These are phyloP conservation scores for Amphiprion percula DNA, from an alignment of 2,113 vertebrate genomes.

Conservation along the genomic window DNA sequence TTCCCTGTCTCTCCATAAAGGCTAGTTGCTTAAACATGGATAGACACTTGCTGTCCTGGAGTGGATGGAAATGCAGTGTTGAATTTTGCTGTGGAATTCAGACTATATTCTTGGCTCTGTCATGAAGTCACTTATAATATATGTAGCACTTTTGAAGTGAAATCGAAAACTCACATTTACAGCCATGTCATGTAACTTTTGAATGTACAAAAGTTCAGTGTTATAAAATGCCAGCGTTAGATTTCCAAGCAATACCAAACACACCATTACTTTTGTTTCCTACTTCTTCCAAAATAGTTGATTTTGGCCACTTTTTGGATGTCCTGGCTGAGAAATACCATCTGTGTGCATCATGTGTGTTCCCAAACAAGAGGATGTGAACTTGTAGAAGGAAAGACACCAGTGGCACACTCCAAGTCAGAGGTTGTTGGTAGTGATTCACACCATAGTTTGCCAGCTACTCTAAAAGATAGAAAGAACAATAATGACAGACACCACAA, in stretches of 20 bases:
- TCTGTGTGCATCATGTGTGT: not conserved
- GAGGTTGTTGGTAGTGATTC: not conserved
- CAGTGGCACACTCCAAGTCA: not conserved
- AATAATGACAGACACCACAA: not conserved
- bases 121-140: not conserved
- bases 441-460: not conserved
- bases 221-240: not conserved
- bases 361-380: not conserved
- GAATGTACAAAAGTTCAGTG: not conserved
- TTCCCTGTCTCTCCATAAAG: slow-evolving; percentile 56
- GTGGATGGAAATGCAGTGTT: slow-evolving; percentile 47
- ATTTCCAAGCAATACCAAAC: not conserved
- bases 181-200: not conserved
- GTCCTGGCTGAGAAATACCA: not conserved
- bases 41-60: slow-evolving; percentile 60
- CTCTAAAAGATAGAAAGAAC: not conserved
- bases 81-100: slow-evolving; percentile 38
- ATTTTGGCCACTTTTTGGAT: not conserved
- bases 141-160: slow-evolving; percentile 1
- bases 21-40: slow-evolving; percentile 58
- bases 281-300: not conserved
- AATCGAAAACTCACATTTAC: not conserved
- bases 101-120: slow-evolving; percentile 22
- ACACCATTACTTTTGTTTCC: not conserved
- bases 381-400: not conserved